Conservation (phyloP, 2,797 vertebrate genomes). For the Staurois parvus region DNA sequence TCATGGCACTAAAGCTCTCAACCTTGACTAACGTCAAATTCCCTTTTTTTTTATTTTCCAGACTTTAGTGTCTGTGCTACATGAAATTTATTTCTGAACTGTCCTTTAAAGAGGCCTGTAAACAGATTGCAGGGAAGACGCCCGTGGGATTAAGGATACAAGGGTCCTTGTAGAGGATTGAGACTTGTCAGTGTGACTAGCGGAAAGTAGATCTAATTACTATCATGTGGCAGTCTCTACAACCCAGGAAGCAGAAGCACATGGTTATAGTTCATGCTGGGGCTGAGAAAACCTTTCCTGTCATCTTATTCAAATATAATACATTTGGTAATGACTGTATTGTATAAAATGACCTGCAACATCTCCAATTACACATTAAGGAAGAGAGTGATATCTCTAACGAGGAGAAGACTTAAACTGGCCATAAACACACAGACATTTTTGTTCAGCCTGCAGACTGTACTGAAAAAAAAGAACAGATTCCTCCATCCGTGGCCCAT, state of each 20-base stretch:
- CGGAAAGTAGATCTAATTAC: constrained; percentile 59
- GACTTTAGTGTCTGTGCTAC: constrained; percentile 34
- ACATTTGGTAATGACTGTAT: constrained; percentile 18
- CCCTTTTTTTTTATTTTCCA: constrained; percentile 64
- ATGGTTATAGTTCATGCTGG: constrained; percentile 8
- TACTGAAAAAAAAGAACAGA: too few species aligned
- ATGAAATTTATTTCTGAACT: constrained; percentile 44
- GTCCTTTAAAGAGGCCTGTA: constrained; percentile 28
- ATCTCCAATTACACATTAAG: constrained; percentile 15
- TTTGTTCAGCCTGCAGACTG: too few species aligned
- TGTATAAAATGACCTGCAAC: constrained; percentile 21
- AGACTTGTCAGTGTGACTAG: constrained; percentile 50
- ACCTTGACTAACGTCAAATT: constrained; percentile 78
- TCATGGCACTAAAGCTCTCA: constrained; percentile 77
- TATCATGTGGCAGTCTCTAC: constrained; percentile 47
- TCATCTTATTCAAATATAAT: not conserved
- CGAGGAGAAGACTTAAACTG: not conserved
- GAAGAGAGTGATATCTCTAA: not conserved
- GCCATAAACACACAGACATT: too few species aligned
- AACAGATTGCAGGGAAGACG: constrained; percentile 33
- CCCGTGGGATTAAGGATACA: constrained; percentile 50
- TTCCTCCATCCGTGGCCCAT: too few species aligned
- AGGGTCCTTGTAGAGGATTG: constrained; percentile 38
- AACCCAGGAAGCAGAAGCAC: constrained; percentile 3
- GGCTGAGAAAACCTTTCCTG: not conserved